Conservation (phyloP, 2,888 invertebrate species). For the Branchipolynoe longqiensis region DNA sequence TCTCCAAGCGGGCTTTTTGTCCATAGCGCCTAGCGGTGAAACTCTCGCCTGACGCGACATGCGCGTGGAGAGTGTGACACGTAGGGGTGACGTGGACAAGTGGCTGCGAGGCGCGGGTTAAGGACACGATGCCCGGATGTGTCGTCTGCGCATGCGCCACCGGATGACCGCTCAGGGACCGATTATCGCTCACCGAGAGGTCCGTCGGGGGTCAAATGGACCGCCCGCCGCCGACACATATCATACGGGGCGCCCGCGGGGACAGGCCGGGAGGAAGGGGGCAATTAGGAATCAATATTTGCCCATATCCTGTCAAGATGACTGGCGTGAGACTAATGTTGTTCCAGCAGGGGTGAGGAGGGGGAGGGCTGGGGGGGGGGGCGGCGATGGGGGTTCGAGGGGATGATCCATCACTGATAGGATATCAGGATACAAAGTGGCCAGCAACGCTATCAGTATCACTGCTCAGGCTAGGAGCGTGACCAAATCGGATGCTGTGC, state of each 20-base stretch:
- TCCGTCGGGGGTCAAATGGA: slow-evolving; percentile 35
- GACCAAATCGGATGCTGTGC: no score
- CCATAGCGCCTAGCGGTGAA: background rate
- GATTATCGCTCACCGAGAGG: slow-evolving; percentile 35
- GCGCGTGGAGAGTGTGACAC: background rate
- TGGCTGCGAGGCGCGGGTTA: slow-evolving; percentile 26
- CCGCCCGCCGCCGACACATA: slow-evolving; percentile 7
- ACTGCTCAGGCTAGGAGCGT: no score
- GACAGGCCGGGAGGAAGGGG: background rate
- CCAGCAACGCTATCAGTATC: no score
- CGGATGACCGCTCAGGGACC: slow-evolving; percentile 35
- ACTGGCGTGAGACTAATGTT: background rate
- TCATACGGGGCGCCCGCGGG: background rate
- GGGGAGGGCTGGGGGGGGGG: background rate
- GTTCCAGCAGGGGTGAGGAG: background rate
- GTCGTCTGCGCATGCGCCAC: slow-evolving; percentile 43
- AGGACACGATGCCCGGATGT: slow-evolving; percentile 44
- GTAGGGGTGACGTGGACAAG: slow-evolving; percentile 42
- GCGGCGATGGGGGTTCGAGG: background rate
- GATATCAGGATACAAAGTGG: no score
- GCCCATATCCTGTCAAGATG: background rate
- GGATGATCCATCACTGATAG: no score
- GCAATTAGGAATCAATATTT: background rate
- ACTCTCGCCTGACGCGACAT: background rate
- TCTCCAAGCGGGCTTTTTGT: background rate